Base-by-base conservation (phyloP, 2,888 invertebrate species). In the Leptogaster cylindrica region DNA sequence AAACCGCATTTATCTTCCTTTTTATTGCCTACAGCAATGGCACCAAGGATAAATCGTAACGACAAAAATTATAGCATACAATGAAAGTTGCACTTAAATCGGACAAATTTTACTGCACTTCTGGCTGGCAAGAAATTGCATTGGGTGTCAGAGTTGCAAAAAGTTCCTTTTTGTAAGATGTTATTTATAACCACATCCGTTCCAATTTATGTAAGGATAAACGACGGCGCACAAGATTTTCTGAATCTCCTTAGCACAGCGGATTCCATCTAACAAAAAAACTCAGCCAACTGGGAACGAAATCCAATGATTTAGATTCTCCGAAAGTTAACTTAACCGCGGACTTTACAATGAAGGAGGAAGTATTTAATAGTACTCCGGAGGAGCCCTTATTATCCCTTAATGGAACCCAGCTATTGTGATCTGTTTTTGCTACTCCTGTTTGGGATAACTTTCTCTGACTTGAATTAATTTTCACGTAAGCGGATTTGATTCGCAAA, bases 1-100 rank as follows among this genome's bases (percentile, higher is more conserved):
- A 39, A n/a, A 36, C 39, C 23, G 31, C 39, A 55, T 55, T 55
- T 36, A 55, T 55, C 55, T 55, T 55, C 36, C 36, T 12, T 44
- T 61, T 61, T 61, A 61, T 61, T 61, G 61, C 61, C 61, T 61
- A 61, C 33, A 16, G 14, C 61, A 4, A 18, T 36, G 36, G 55
- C 61, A 41, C 44, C 16, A 44, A 61, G 28, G 44, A 61, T 61
- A 61, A 61, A 61, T 61, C 41, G 44, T 61, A 61, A 16, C 61
- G 61, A 55, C 55, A 61, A 61, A 64, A 64, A 64, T 64, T 48
- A 64, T 48, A 36, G 36, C 36, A 18, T 48, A 16, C 46, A 46
- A 65, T 65, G 65, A 65, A 50, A 65, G 33, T 50, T 50, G 50
- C 65, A 65, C 65, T 50, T 65, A 65, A 65, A 50, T 65, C 33